Evolutionary conservation across 2,113 vertebrate species (phyloP), one percentile per base, ranked within the genome.

Genomic region (Glaucidium brasilianum): DNA sequence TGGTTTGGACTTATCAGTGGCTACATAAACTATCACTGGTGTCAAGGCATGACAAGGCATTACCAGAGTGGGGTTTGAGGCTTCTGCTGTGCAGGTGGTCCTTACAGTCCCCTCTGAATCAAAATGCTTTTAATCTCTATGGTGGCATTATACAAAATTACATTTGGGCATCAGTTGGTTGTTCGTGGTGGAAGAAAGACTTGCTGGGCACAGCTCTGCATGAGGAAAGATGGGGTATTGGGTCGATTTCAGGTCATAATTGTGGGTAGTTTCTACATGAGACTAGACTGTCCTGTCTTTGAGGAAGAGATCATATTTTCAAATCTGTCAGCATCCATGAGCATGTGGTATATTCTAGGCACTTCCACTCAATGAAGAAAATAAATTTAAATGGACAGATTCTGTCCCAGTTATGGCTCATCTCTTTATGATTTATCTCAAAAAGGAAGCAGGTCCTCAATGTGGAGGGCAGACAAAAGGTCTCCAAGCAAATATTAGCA

Each of bases 401-500:
- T 82, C 71, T 85, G 64, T 81, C 88, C 87, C 56, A 39, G 67
- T 83, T 88, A 19, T 80, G 78, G 52, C 20, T 85, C 26, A 73
- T 83, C n/a, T 66, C 59, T 73, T 69, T n/a, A 66, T 11, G 68
- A 88, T 55, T 92, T 58, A 43, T 71, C 47, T 77, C 50, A 41
- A 63, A 76, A 92, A 80, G 50, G 39, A 71, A 88, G 66, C 92
- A 90, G 75, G 75, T 93, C 59, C 64, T 77, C 52, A 3, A 2
- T 49, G 32, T 74, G n/a, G 74, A 95, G 78, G 71, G 71, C 81
- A 96, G 81, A 68, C 29, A 85, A 93, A 81, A 96, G 62, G 45
- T 96, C 82, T 96, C 59, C 78, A 62, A 94, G 80, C 53, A 93
- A 95, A 62, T 88, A 82, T 85, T 62, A 62, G 58, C 66, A 62